Percentiles rank a stretch among this genome's conserved stretches.
Conservation (phyloP, 1,140 invertebrate genomes). For the Apis dorsata region DNA sequence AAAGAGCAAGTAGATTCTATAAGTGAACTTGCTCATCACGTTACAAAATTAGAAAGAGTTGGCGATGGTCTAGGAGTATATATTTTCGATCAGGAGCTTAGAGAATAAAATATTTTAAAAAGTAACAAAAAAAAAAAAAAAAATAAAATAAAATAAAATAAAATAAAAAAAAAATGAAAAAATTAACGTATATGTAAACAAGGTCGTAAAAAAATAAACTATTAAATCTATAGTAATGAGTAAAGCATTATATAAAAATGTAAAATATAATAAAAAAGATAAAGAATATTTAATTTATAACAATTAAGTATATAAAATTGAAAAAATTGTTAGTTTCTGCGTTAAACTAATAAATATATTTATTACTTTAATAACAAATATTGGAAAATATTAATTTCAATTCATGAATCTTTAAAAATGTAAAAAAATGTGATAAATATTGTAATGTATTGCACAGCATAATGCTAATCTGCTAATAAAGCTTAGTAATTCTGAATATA, state of each 20-base stretch:
- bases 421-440: not conserved
- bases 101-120: slow-evolving; percentile 51
- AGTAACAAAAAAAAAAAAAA: not conserved
- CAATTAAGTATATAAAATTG: not conserved
- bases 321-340: not conserved
- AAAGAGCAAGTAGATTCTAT: slow-evolving; percentile 89
- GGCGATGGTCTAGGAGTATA: slow-evolving; percentile 87
- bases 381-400: not conserved
- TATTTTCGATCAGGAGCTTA: slow-evolving; percentile 86
- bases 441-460: not conserved
- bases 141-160: not conserved
- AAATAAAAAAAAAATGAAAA: not conserved
- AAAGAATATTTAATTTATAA: not conserved
- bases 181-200: not conserved
- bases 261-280: not conserved
- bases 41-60: slow-evolving; percentile 86
- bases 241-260: not conserved
- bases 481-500: not conserved
- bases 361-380: not conserved
- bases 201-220: not conserved
- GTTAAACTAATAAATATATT: not conserved
- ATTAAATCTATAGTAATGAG: not conserved
- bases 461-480: slow-evolving; percentile 10
- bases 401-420: not conserved
- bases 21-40: slow-evolving; percentile 86